Percentiles rank a stretch among this genome's conserved stretches.
These are phyloP conservation scores for Panagrolaimus sp. DNA, from an alignment of 1,140 invertebrate species.

Conservation along the genomic window DNA sequence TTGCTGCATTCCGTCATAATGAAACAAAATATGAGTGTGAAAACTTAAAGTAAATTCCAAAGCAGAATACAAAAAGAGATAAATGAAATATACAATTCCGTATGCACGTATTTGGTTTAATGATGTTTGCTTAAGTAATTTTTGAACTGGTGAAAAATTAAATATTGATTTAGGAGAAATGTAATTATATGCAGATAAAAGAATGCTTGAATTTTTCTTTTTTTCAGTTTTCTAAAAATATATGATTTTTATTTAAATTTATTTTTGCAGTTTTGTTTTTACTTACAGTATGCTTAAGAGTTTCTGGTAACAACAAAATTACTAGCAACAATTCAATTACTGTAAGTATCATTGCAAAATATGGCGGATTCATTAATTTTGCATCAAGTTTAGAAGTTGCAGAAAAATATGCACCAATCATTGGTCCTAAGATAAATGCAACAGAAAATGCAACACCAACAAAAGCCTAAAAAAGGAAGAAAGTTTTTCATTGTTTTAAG, in stretches of 20 bases:
- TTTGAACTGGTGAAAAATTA: slow-evolving; percentile 62
- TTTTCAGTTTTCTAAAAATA: no score
- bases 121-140: slow-evolving; percentile 55
- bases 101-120: slow-evolving; percentile 67
- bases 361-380: slow-evolving; percentile 76
- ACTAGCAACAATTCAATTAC: slow-evolving; percentile 74
- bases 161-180: slow-evolving; percentile 70
- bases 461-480: slow-evolving; percentile 82
- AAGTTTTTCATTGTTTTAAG: neutral
- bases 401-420: slow-evolving; percentile 86
- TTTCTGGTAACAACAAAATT: slow-evolving; percentile 73
- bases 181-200: slow-evolving; percentile 61
- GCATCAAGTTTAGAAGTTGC: slow-evolving; percentile 62
- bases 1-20: slow-evolving; percentile 87
- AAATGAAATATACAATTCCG: slow-evolving; percentile 83
- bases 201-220: slow-evolving; percentile 7
- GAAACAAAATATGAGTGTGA: slow-evolving; percentile 83
- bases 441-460: slow-evolving; percentile 94
- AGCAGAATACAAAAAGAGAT: slow-evolving; percentile 91
- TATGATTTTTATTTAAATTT: no score
- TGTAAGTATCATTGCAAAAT: slow-evolving; percentile 75
- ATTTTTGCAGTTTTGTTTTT: neutral
- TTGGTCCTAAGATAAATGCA: slow-evolving; percentile 88
- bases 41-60: slow-evolving; percentile 96
- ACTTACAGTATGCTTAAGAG: slow-evolving; percentile 61